phyloP scores from a whole-genome alignment of 2,888 invertebrate genomes.

The Alloplasta piceator region DNA sequence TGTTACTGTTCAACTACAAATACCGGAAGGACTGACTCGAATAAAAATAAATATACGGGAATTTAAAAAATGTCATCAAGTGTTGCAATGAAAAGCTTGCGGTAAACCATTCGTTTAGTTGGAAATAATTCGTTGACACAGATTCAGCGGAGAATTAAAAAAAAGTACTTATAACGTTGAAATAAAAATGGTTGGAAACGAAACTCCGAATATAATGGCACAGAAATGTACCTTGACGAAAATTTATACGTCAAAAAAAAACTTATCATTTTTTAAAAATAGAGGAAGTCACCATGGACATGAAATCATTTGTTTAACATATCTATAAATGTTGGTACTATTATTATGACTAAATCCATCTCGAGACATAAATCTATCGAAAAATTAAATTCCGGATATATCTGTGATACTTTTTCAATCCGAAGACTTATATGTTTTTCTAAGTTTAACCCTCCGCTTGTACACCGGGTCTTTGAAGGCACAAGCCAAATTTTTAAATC shows the following conservation, averaged over 20 bases:
- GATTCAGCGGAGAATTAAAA: conserved; percentile 13
- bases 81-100: background rate
- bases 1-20: background rate
- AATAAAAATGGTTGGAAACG: conserved; percentile 26
- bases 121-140: conserved; percentile 36
- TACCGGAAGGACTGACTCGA: background rate
- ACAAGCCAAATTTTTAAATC: too few species aligned
- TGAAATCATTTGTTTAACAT: too few species aligned
- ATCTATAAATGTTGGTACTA: too few species aligned
- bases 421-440: too few species aligned
- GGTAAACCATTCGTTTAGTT: background rate
- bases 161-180: conserved; percentile 18
- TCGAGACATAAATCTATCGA: too few species aligned
- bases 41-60: background rate
- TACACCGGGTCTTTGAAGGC: too few species aligned
- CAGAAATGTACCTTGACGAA: too few species aligned
- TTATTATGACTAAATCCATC: too few species aligned
- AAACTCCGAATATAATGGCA: conserved; percentile 39
- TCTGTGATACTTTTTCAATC: too few species aligned
- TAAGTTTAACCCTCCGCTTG: too few species aligned
- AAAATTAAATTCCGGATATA: too few species aligned
- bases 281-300: background rate
- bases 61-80: background rate
- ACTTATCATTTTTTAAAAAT: conserved; percentile 7
- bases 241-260: too few species aligned